These are phyloP conservation scores for Phorcus lineatus DNA, from an alignment of 2,888 invertebrate genomes.

Conservation along the genomic window DNA sequence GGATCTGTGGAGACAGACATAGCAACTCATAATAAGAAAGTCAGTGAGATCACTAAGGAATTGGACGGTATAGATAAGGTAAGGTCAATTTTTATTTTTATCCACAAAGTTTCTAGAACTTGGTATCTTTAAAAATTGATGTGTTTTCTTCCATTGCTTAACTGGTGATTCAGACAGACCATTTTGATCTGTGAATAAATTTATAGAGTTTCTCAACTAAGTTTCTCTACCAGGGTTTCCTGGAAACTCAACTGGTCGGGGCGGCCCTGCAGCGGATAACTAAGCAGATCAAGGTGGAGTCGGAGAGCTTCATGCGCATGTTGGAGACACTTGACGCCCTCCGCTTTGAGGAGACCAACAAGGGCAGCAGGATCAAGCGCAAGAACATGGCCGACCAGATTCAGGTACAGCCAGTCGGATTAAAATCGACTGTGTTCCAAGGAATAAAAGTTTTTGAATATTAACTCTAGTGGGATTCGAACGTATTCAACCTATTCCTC, in stretches of 20 bases:
- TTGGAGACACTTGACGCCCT: slow-evolving; percentile 53
- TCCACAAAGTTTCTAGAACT: too few species aligned
- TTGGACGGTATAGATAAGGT: slow-evolving; percentile 60
- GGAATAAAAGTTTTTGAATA: neutral
- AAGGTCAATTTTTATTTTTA: too few species aligned
- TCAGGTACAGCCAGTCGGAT: slow-evolving; percentile 41
- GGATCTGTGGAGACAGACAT: slow-evolving; percentile 43
- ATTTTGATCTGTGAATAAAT: too few species aligned
- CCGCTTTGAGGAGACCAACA: slow-evolving; percentile 48
- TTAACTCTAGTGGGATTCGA: too few species aligned
- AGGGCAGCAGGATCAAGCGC: slow-evolving; percentile 46
- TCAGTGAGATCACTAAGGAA: slow-evolving; percentile 53
- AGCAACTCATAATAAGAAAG: slow-evolving; percentile 45
- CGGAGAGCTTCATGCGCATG: slow-evolving; percentile 50
- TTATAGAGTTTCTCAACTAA: too few species aligned
- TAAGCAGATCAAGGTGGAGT: slow-evolving; percentile 41
- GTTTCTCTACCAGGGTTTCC: slow-evolving; percentile 45
- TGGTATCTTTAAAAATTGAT: too few species aligned
- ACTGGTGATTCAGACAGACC: too few species aligned
- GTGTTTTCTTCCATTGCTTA: too few species aligned
- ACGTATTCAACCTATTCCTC: too few species aligned
- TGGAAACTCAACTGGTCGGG: slow-evolving; percentile 45
- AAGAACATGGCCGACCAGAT: slow-evolving; percentile 54
- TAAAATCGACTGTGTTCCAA: neutral
- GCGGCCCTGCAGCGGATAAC: slow-evolving; percentile 43